A percentile compares a stretch with the other conserved stretches of the same genome.
These are phyloP conservation scores for Hyalella azteca DNA, from an alignment of 2,888 invertebrate species.

Conservation along the genomic window DNA sequence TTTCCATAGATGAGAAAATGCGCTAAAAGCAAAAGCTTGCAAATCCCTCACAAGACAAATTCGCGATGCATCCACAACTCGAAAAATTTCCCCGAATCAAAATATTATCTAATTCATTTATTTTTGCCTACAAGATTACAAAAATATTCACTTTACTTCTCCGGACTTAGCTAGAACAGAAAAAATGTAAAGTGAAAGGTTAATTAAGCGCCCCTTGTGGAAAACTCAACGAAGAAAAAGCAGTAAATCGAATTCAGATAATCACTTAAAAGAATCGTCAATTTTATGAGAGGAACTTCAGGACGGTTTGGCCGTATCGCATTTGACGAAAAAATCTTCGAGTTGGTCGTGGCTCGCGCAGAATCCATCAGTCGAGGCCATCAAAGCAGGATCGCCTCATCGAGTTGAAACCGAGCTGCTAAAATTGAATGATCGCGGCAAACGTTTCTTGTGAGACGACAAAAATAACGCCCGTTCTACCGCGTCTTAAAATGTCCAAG, in stretches of 20 bases:
- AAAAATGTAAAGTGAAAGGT: background rate
- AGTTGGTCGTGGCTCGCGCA: background rate
- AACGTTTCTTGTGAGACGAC: background rate
- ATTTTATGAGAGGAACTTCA: background rate
- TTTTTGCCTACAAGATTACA: background rate
- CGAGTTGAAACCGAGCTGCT: slow-evolving; percentile 2
- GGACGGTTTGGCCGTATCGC: background rate
- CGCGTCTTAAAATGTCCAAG: background rate
- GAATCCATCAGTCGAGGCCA: slow-evolving; percentile 5
- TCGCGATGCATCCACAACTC: no score
- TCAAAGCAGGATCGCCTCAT: background rate
- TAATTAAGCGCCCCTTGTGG: background rate
- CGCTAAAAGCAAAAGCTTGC: no score
- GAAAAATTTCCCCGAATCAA: no score
- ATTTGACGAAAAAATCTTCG: background rate
- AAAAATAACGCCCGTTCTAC: no score
- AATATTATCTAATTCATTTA: no score
- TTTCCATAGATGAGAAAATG: no score
- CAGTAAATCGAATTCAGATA: slow-evolving; percentile 5
- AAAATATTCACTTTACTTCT: background rate
- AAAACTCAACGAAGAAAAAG: background rate
- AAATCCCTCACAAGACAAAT: no score
- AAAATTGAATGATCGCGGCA: background rate
- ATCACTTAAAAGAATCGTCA: background rate
- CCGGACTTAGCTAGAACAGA: background rate